Evolutionary conservation across 2,797 vertebrate species (phyloP).

Genomic region (Babyrousa celebensis): DNA sequence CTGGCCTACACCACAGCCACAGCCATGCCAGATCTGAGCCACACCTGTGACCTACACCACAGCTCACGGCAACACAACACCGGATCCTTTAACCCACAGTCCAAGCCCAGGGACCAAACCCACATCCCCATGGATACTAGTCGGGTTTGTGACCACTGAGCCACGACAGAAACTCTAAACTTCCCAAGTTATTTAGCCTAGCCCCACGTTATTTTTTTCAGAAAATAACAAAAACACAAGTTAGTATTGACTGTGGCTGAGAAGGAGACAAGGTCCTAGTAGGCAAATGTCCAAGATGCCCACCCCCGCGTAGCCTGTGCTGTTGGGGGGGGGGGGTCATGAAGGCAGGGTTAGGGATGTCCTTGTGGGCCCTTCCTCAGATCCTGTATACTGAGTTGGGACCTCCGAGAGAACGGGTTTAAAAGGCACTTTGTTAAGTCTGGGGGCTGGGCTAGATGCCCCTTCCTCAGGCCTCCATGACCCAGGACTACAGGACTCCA

Average conservation of each 20-base stretch:
- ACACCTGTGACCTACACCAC: too few relatives aligned
- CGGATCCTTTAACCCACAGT: too few relatives aligned
- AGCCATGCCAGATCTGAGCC: too few relatives aligned
- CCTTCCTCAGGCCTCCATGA: neutral
- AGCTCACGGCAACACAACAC: too few relatives aligned
- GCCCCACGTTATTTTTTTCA: constrained; percentile 16
- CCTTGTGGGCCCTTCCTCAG: neutral
- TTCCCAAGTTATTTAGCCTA: neutral
- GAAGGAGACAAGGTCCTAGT: neutral
- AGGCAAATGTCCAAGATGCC: neutral
- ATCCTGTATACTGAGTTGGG: neutral
- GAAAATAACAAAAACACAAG: constrained; percentile 3
- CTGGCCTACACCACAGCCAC: too few relatives aligned
- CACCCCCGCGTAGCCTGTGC: neutral
- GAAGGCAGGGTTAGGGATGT: neutral
- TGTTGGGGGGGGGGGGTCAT: too few relatives aligned
- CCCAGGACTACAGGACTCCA: neutral
- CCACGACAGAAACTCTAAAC: neutral
- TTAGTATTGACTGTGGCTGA: neutral
- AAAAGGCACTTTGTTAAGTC: neutral
- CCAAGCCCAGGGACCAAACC: too few relatives aligned
- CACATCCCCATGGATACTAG: too few relatives aligned
- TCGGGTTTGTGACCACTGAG: too few relatives aligned
- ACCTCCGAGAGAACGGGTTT: neutral
- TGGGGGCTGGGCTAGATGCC: too few relatives aligned